Evolutionary conservation across 2,797 vertebrate species (phyloP), one percentile per base, ranked within the genome.

Genomic region (Centroberyx gerrardi): DNA sequence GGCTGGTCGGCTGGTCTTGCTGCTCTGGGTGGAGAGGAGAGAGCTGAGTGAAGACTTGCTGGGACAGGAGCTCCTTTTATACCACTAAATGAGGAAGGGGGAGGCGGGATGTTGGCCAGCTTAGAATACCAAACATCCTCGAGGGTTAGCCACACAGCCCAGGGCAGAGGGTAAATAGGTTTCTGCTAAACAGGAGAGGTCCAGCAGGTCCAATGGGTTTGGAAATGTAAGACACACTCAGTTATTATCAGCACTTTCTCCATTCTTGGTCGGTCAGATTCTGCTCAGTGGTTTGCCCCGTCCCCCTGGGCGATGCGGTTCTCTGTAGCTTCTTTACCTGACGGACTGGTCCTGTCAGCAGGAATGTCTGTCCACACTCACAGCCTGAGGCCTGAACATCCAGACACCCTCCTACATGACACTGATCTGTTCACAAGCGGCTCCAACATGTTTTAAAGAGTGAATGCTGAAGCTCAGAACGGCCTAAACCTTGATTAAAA

Each of bases 191-290:
- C 2, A 29, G 55, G 31, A 14, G 18, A 31, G 18, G 33, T 61
- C 56, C 62, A 29, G 54, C 72, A 72, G 62, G 80, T 58, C 2
- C 2, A 59, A n/a, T 55, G 6, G 66, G 49, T 62, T 76, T 13
- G 3, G 2, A 38, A 4, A 48, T 12, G 17, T 48, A n/a, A 61
- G 12, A 42, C 10, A 27, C 40, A 4, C 5, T 2, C 8, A 8
- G 22, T 22, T 12, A 29, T 55, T 31, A 31, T 31, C 7, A 31
- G 10, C 53, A 38, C 31, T 18, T 61, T 44, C 12, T 6, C 15
- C 36, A n/a, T 12, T 38, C 31, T 59, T 15, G 31, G 15, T 40
- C 17, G n/a, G 10, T 3, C 56, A 59, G 15, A 38, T 22, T n/a
- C 22, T 27, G 22, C 54, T 31, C 14, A 14, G 2, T 5, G 22